phyloP scores from a whole-genome alignment of 1,140 invertebrate species.

The Eriocheir sinensis region DNA sequence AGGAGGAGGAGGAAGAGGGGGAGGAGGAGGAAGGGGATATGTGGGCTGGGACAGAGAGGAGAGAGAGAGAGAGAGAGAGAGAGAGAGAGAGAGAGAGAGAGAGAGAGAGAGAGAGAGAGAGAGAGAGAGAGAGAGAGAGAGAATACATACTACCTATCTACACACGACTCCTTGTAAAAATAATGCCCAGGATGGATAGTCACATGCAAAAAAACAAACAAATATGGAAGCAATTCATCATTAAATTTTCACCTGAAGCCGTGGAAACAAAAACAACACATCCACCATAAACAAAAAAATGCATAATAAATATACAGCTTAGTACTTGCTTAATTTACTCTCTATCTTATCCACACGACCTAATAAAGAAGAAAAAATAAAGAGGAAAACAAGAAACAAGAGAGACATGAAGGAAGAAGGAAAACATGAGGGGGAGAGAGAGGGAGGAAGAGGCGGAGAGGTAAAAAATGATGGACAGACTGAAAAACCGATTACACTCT shows the following conservation, averaged over 20 bases:
- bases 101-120: constrained; percentile 62
- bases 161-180: too few relatives aligned
- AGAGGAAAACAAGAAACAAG: background rate
- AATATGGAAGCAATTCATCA: background rate
- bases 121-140: constrained; percentile 63
- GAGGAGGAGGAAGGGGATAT: background rate
- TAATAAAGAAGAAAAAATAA: background rate
- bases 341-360: too few relatives aligned
- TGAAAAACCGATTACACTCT: background rate
- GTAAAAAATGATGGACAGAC: background rate
- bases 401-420: background rate
- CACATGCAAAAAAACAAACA: background rate
- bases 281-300: too few relatives aligned
- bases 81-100: constrained; percentile 54
- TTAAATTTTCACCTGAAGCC: background rate
- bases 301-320: too few relatives aligned
- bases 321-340: too few relatives aligned
- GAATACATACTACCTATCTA: background rate
- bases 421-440: background rate
- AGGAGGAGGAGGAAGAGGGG: background rate
- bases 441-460: background rate
- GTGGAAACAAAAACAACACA: background rate
- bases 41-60: background rate
- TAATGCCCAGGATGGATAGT: background rate
- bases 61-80: constrained; percentile 57